Evolutionary conservation across 2,888 invertebrate genomes (phyloP).

Genomic region (Drosophila meridionalis): DNA sequence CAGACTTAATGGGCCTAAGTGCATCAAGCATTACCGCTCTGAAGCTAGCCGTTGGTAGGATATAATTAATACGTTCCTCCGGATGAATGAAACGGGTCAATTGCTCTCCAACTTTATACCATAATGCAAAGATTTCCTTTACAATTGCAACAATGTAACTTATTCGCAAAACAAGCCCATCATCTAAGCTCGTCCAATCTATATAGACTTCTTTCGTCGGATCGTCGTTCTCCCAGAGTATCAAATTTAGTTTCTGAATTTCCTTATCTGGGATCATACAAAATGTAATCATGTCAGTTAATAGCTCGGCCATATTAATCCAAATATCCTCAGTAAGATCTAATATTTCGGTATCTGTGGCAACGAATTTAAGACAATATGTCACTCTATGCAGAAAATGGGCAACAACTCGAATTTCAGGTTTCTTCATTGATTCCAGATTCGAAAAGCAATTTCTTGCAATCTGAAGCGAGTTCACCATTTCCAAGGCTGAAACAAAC

Average conservation of each 20-base stretch:
- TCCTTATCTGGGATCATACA: not conserved
- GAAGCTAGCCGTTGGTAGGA: not conserved
- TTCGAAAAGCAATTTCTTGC: not conserved
- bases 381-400: constrained; percentile 8
- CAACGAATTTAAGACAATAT: constrained; percentile 2
- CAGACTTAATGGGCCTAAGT: not conserved
- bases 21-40: constrained; percentile 13
- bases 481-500: not conserved
- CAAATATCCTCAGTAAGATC: constrained; percentile 22
- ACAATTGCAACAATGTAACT: not conserved
- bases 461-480: constrained; percentile 32
- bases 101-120: constrained; percentile 11
- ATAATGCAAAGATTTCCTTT: constrained; percentile 7
- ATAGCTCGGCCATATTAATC: not conserved
- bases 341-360: constrained; percentile 27
- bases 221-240: not conserved
- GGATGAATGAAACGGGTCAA: constrained; percentile 14
- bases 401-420: constrained; percentile 6
- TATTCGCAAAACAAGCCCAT: constrained; percentile 4
- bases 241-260: not conserved
- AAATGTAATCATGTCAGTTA: constrained; percentile 27
- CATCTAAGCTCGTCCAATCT: constrained; percentile 37
- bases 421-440: not conserved
- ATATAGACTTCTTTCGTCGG: not conserved
- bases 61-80: constrained; percentile 17